phyloP scores from a whole-genome alignment of 2,888 invertebrate genomes.

The Nomada ruficornis region DNA sequence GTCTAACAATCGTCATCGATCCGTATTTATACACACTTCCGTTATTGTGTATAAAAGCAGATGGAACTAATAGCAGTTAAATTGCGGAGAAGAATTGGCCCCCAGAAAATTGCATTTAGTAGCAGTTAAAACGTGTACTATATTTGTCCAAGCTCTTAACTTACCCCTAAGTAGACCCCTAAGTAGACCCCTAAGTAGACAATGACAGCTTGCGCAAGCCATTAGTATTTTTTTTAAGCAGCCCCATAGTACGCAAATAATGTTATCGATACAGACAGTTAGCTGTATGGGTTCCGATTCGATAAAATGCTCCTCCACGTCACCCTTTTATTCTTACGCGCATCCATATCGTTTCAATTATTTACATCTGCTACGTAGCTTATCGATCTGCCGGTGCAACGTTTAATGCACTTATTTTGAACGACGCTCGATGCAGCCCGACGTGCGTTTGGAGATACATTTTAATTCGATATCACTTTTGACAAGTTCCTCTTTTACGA shows the following conservation, averaged over 20 bases:
- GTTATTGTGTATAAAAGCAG: neutral
- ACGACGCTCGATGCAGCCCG: constrained; percentile 84
- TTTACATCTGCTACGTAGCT: constrained; percentile 78
- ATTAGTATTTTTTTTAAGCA: too few relatives aligned
- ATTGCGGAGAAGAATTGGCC: too few relatives aligned
- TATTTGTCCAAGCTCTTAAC: neutral
- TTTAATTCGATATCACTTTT: neutral
- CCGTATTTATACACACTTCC: neutral
- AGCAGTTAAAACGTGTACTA: neutral
- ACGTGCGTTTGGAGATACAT: neutral
- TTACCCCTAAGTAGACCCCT: too few relatives aligned
- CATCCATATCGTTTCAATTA: constrained; percentile 71
- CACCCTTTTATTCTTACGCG: constrained; percentile 65
- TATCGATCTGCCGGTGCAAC: constrained; percentile 88
- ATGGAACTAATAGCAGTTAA: neutral
- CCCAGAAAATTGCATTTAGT: too few relatives aligned
- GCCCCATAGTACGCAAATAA: constrained; percentile 89
- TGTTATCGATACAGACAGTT: constrained; percentile 98
- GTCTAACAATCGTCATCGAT: constrained; percentile 17
- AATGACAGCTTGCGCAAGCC: too few relatives aligned
- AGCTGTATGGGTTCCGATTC: constrained; percentile 88
- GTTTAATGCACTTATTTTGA: constrained; percentile 92
- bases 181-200: too few relatives aligned
- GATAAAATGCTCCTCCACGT: constrained; percentile 35
- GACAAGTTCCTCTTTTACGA: neutral